Evolutionary conservation across 2,888 invertebrate genomes (phyloP).

Genomic region (Sisyra terminalis): DNA sequence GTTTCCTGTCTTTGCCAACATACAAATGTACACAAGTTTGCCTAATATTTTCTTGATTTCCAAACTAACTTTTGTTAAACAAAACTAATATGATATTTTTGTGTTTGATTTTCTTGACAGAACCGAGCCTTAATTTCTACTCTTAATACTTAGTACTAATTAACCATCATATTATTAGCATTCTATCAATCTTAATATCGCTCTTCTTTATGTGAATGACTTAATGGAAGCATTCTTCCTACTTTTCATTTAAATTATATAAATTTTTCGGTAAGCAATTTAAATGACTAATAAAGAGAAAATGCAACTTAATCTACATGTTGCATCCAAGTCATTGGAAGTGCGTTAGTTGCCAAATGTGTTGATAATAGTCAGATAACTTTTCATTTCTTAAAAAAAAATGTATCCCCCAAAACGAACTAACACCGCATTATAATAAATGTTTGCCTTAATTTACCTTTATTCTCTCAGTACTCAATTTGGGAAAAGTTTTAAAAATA

Average conservation of each 20-base stretch:
- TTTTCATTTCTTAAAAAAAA: background rate
- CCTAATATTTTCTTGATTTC: too few relatives aligned
- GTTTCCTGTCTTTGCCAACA: too few relatives aligned
- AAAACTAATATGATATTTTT: background rate
- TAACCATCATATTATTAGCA: background rate
- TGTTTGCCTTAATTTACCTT: background rate
- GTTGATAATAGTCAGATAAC: background rate
- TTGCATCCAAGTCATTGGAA: background rate
- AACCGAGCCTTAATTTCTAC: too few relatives aligned
- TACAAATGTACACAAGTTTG: too few relatives aligned
- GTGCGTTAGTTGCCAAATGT: background rate
- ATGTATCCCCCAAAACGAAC: background rate
- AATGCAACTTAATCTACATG: background rate
- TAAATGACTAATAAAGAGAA: background rate
- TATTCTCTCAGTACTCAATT: background rate
- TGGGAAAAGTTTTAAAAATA: background rate
- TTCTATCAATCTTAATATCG: background rate
- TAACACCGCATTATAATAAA: background rate
- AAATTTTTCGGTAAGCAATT: too few relatives aligned
- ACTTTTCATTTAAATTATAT: too few relatives aligned
- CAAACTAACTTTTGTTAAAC: too few relatives aligned
- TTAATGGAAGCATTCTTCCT: background rate
- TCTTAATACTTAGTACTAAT: too few relatives aligned
- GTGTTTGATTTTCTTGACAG: too few relatives aligned
- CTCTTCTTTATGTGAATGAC: background rate